Base-by-base conservation (phyloP, 2,113 vertebrate species). In the Apteryx owenii region DNA sequence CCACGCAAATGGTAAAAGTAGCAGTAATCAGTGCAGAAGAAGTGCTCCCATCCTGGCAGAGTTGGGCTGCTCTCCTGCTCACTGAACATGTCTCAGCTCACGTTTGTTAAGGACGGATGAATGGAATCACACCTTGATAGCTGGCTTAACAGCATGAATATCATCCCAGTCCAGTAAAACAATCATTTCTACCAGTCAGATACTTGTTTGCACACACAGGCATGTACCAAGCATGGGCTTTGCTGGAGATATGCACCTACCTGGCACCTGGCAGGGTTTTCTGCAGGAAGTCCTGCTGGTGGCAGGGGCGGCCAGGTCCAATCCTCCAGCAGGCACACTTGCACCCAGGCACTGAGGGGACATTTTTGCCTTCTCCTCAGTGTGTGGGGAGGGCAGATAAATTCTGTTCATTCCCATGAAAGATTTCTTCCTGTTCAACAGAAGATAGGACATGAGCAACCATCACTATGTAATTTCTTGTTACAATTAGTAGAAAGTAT, bases 211-310 rank as follows among this genome's bases (percentile, higher is more conserved):
- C 42, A 50, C 23, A 33, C 42, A 21, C 12, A 42, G 23, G 38
- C 10, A 28, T 10, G 29, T 15, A 60, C 9, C 17, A 5, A 9
- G 0, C 0, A 1, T 12, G n/a, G 28, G 21, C 5, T 65, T 60
- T 2, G 1, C 3, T 72, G 14, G 38, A 36, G 19, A 40, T 1
- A 1, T 26, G 18, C 23, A 50, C 1, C 18, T 5, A 60, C 23
- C 21, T 0, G 2, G 3, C 20, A 0, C 11, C 8, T 17, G 9
- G 2, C 28, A 76, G 29, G 28, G 18, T 10, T 5, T 28, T 28
- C 61, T 33, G 8, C 6, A 14, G 56, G 26, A 20, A 81, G 29
- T 42, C 7, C 10, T 10, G 17, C 56, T 33, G 56, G 56, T 33
- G 56, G 56, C 29, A 60, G 6, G 17, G 25, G 17, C 5, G 25